Conservation (phyloP, 1,140 invertebrate species). For the Calosoma granatense region DNA sequence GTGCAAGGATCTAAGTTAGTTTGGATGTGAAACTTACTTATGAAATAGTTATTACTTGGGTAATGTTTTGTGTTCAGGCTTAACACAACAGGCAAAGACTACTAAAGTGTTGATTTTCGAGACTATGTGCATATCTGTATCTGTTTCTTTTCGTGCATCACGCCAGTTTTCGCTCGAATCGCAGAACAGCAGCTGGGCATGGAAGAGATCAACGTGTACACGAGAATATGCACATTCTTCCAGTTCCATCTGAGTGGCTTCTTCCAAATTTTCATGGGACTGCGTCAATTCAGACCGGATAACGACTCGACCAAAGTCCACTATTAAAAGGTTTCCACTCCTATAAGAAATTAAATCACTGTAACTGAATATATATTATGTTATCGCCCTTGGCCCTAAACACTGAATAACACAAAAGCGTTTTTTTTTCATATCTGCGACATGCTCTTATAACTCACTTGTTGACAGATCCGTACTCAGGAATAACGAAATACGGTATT, state of each 20-base stretch:
- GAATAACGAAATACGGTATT: slow-evolving; percentile 67
- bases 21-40: background rate
- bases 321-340: slow-evolving; percentile 53
- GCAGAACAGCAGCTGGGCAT: slow-evolving; percentile 54
- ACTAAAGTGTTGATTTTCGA: slow-evolving; percentile 42
- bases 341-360: slow-evolving; percentile 18
- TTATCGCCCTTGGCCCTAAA: too few relatives aligned
- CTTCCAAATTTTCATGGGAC: slow-evolving; percentile 53
- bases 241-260: slow-evolving; percentile 71
- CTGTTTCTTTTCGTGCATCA: slow-evolving; percentile 52
- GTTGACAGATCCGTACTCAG: slow-evolving; percentile 63
- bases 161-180: slow-evolving; percentile 65
- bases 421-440: too few relatives aligned
- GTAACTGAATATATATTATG: background rate
- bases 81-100: slow-evolving; percentile 23
- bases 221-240: slow-evolving; percentile 73
- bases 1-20: slow-evolving; percentile 17
- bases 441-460: slow-evolving; percentile 47
- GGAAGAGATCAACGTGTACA: slow-evolving; percentile 57
- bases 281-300: slow-evolving; percentile 68
- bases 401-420: too few relatives aligned
- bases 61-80: slow-evolving; percentile 23
- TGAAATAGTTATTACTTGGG: slow-evolving; percentile 19
- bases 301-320: slow-evolving; percentile 61
- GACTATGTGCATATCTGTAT: slow-evolving; percentile 66